phyloP scores from a whole-genome alignment of 2,888 invertebrate genomes.

The Ecdyonurus torrentis region DNA sequence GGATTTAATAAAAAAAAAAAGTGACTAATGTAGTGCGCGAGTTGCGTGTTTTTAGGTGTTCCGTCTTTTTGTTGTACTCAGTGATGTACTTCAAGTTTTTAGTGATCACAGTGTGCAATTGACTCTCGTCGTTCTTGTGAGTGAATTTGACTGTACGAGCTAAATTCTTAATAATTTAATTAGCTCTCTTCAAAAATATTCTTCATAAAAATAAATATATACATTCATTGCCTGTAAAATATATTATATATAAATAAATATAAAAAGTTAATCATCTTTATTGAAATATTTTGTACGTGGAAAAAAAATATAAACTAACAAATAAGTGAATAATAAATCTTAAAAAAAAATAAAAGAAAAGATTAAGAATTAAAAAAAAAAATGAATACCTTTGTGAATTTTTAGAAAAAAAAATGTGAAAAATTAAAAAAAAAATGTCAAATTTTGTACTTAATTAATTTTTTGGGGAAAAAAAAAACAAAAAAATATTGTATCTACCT shows the following conservation, averaged over 20 bases:
- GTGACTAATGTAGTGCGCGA: no score
- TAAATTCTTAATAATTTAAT: background rate
- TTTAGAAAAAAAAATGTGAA: background rate
- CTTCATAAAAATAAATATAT: background rate
- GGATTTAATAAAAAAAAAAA: no score
- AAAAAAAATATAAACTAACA: background rate
- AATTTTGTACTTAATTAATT: background rate
- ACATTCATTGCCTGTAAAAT: background rate
- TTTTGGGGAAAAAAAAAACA: background rate
- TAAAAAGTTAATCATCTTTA: background rate
- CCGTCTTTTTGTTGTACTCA: no score
- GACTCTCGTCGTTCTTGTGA: background rate
- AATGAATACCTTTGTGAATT: background rate
- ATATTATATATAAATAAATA: background rate
- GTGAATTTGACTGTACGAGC: background rate
- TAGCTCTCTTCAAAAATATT: background rate
- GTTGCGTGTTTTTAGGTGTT: background rate
- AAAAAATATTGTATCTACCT: background rate
- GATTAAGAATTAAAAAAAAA: background rate
- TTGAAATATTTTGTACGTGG: background rate
- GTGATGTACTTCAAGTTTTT: no score
- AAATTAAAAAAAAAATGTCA: background rate
- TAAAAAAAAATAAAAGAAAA: background rate
- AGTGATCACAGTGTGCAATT: background rate
- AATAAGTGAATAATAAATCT: background rate